Evolutionary conservation across 2,888 invertebrate species (phyloP), one percentile per base, ranked within the genome.

Genomic region (Phoenoteleia sp.): DNA sequence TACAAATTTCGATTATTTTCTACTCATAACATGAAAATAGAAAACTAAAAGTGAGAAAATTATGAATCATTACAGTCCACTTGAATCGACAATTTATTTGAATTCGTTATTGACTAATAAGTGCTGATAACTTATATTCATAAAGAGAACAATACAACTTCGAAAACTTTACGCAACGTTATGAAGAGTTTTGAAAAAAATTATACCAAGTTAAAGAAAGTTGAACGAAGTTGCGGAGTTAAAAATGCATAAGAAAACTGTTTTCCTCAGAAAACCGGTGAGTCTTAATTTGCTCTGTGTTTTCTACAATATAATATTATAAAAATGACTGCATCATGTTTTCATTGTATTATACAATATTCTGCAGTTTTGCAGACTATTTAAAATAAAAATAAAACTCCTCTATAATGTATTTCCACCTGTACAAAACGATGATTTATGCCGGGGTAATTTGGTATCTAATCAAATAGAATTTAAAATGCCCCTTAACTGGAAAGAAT

Each of bases 121-220:
- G 52, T 72, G 17, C 49, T 27, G 62, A 39, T 62, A 62, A 54
- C 15, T 74, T 64, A 52, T 64, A 42, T 74, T 62, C 64, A 74
- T 62, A 62, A 74, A 74, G 42, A 62, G 29, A 39, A 60, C 33
- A 36, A 19, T 36, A 56, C 42, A 69, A 45, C 69, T 74, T 36
- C 29, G 64, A 39, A 54, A 64, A 62, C 62, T 74, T 74, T 64
- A 54, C 64, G 62, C 74, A 45, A 58, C 33, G n/a, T n/a, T 72
- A 49, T 74, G 54, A 49, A 64, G 74, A 75, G 64, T 66, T 56
- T 75, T 56, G 52, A 19, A 75, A 75, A 75, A 75, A 75, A 75
- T 64, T 66, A 19, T 27, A 56, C 45, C 17, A 56, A 66, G 75
- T 75, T 75, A 54, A 75, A 29, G 33, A 23, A 66, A 75, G 54